These are phyloP conservation scores for Peromyscus polionotus DNA, from an alignment of 2,113 vertebrate species.

Conservation along the genomic window DNA sequence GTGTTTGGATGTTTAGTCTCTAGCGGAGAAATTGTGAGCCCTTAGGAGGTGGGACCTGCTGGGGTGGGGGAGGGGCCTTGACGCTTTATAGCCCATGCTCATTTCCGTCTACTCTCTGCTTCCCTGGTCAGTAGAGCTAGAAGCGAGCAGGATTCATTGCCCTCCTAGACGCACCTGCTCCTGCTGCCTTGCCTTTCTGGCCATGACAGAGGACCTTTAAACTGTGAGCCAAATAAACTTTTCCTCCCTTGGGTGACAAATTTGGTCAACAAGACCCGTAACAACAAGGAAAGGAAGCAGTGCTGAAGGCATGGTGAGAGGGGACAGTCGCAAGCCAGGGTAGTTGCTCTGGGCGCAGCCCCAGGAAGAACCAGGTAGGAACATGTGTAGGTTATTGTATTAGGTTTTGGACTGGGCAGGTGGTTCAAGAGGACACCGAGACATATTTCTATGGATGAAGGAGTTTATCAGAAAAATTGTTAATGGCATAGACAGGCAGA, in stretches of 20 bases:
- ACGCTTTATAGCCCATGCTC: neutral
- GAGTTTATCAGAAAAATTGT: neutral
- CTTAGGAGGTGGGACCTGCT: neutral
- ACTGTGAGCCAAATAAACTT: neutral
- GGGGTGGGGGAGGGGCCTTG: too few relatives aligned
- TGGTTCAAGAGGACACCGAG: neutral
- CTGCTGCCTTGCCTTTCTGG: rapidly evolving
- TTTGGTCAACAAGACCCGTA: neutral
- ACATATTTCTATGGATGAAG: neutral
- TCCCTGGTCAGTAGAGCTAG: neutral
- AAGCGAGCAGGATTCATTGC: neutral
- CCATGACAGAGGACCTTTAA: neutral
- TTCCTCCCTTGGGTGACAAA: neutral
- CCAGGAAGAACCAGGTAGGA: neutral
- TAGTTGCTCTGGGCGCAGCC: rapidly evolving
- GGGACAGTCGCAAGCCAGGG: too few relatives aligned
- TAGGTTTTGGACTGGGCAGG: neutral
- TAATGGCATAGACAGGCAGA: neutral
- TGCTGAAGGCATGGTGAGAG: too few relatives aligned
- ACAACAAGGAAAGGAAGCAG: too few relatives aligned
- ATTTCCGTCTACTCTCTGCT: neutral
- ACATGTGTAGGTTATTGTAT: neutral
- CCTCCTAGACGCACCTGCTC: too few relatives aligned
- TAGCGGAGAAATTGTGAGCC: neutral
- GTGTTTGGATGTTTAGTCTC: neutral